These are phyloP conservation scores for Buceros bicornis DNA, from an alignment of 2,797 vertebrate genomes.

Conservation along the genomic window DNA sequence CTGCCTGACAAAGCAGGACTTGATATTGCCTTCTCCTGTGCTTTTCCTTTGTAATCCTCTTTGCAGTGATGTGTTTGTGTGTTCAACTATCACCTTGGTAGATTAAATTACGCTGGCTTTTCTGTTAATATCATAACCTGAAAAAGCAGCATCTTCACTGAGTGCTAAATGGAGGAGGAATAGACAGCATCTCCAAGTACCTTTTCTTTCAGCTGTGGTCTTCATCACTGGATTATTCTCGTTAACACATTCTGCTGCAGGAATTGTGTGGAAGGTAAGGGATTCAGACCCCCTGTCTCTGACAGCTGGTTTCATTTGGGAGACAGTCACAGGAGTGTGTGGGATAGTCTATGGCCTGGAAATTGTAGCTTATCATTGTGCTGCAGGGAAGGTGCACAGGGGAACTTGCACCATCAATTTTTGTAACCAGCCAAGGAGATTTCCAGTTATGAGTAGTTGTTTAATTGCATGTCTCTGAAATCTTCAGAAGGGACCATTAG, in stretches of 20 bases:
- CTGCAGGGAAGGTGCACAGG: neutral
- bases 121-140: neutral
- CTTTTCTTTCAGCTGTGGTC: neutral
- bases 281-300: neutral
- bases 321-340: neutral
- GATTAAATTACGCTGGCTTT: neutral
- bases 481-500: neutral
- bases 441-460: neutral
- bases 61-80: neutral
- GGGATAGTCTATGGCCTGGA: neutral
- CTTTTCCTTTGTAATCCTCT: neutral
- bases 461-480: neutral
- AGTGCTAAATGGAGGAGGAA: neutral
- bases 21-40: neutral
- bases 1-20: neutral
- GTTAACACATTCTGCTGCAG: neutral
- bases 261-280: fast-evolving
- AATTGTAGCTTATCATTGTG: neutral
- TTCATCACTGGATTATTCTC: neutral
- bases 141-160: neutral
- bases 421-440: neutral
- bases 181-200: neutral
- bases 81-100: neutral
- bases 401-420: neutral
- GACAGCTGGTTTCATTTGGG: neutral